Conservation (phyloP, 2,888 invertebrate genomes). For the Trichogramma evanescens region DNA sequence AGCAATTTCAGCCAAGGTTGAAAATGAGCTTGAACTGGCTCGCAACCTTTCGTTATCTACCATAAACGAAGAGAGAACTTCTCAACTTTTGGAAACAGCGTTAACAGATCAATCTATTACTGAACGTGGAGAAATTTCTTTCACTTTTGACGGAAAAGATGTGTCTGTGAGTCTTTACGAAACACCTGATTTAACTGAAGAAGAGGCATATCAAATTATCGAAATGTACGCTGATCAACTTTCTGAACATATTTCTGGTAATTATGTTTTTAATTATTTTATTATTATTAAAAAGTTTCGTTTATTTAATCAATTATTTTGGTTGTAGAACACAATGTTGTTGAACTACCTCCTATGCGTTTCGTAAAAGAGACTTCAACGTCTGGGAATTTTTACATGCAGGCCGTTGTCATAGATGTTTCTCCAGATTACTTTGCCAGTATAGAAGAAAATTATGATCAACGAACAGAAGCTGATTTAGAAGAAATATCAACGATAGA, state of each 20-base stretch:
- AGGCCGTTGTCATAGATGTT: constrained; percentile 85
- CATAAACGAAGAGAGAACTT: constrained; percentile 84
- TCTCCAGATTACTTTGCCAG: constrained; percentile 75
- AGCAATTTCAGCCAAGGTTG: constrained; percentile 39
- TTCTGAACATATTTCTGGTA: constrained; percentile 74
- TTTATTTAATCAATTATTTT: constrained; percentile 13
- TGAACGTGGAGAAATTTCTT: constrained; percentile 79
- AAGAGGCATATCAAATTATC: constrained; percentile 83
- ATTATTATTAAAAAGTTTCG: constrained; percentile 5
- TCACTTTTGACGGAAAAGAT: constrained; percentile 87
- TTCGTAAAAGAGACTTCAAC: constrained; percentile 86
- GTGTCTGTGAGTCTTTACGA: constrained; percentile 86
- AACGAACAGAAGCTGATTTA: constrained; percentile 78
- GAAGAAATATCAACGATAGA: constrained; percentile 80
- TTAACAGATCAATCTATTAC: constrained; percentile 64
- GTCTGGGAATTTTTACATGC: constrained; percentile 81
- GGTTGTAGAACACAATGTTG: constrained; percentile 68
- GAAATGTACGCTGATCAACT: constrained; percentile 92
- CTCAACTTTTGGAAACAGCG: constrained; percentile 79
- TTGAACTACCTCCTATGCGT: constrained; percentile 78
- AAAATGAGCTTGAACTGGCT: constrained; percentile 51
- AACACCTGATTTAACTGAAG: constrained; percentile 86
- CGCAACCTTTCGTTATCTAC: constrained; percentile 81
- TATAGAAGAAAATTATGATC: constrained; percentile 76
- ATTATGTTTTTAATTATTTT: constrained; percentile 11